Evolutionary conservation across 2,888 invertebrate species (phyloP), one percentile per base, ranked within the genome.

Genomic region (Aphelenchoides bicaudatus): DNA sequence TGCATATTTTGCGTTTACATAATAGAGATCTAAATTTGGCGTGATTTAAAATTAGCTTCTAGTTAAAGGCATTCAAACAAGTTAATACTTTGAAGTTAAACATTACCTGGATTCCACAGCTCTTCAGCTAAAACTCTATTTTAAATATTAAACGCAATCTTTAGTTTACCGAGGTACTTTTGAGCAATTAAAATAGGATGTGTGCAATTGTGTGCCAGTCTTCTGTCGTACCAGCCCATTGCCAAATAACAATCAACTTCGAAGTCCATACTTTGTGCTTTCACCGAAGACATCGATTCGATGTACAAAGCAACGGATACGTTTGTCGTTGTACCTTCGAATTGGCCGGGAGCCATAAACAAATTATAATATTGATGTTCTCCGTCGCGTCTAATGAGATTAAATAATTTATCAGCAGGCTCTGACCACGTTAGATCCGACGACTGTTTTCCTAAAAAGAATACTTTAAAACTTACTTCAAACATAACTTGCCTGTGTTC

Each of bases 231-330:
- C 65, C 78, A 78, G 6, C 74, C 75, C 74, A 78, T 73, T 4
- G 78, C 78, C 49, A 78, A 64, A 58, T 78, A 78, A 70, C 75
- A 75, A 60, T 78, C 78, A 46, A 78, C 39, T 16, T 54, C 63
- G 38, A 43, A 62, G 27, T 63, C 75, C 78, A 79, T 78, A 3
- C 78, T 74, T 51, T 79, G 78, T 19, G 78, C 77, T 57, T 75
- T 73, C 62, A 78, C 78, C 2, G 78, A 78, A 2, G 75, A 74
- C 76, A 78, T 77, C 23, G 75, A 75, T 55, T 78, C 78, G 37
- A 78, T 74, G 63, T 79, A 78, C 31, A 78, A 50, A 0, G 78
- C 78, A 3, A 78, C 73, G 34, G 71, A 68, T 4, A 77, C 72
- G 51, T 75, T 71, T 3, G 76, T 76, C 21, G 67, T 59, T 39